Conservation (phyloP, 2,888 invertebrate species). For the Lysandra bellargus region DNA sequence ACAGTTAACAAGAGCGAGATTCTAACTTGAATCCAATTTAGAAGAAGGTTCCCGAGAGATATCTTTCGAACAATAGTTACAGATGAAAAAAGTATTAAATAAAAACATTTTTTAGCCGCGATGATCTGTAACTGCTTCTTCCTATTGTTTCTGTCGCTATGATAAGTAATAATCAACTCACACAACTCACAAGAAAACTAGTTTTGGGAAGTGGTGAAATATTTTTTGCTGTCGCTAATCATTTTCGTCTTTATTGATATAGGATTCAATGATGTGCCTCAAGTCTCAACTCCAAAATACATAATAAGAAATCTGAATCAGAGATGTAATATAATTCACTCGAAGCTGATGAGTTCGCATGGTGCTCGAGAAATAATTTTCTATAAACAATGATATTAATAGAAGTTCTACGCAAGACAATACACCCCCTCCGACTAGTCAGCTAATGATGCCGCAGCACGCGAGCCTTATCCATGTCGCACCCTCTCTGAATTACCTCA, state of each 20-base stretch:
- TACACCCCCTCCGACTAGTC: conserved; percentile 68
- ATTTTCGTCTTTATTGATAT: too few relatives aligned
- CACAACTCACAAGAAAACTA: not conserved
- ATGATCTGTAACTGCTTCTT: conserved; percentile 21
- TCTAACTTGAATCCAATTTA: conserved; percentile 76
- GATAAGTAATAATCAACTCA: not conserved
- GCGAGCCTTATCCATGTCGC: conserved; percentile 55
- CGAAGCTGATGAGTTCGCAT: conserved; percentile 30
- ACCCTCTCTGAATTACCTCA: conserved; percentile 58
- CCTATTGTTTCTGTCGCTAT: conserved; percentile 12
- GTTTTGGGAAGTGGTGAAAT: not conserved
- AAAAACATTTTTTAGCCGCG: conserved; percentile 27
- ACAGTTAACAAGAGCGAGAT: conserved; percentile 52
- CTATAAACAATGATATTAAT: conserved; percentile 59
- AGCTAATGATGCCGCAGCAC: conserved; percentile 69
- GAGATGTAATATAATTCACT: not conserved
- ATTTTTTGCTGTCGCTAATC: not conserved
- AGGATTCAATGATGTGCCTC: not conserved
- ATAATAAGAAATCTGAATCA: not conserved
- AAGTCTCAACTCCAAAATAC: not conserved
- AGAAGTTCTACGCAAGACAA: conserved; percentile 66
- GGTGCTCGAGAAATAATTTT: conserved; percentile 65
- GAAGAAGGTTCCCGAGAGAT: conserved; percentile 70
- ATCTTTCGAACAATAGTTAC: conserved; percentile 61
- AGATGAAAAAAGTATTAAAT: conserved; percentile 34